phyloP scores from a whole-genome alignment of 2,113 vertebrate genomes.

The Sphaerodactylus townsendi region DNA sequence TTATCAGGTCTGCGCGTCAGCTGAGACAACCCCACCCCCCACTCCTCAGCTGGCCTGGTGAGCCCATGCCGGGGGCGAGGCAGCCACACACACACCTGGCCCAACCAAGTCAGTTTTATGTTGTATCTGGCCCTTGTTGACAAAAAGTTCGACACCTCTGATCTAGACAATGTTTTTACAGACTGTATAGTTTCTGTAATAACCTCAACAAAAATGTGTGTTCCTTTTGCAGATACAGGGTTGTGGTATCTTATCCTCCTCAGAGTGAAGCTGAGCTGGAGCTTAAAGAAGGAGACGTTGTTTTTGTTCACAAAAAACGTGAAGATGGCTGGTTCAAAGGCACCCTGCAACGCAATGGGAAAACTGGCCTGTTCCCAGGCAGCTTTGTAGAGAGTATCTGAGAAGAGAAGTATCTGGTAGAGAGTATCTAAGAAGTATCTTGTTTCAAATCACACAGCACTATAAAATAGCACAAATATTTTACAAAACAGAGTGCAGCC shows the following conservation, averaged over 20 bases:
- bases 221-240: slow-evolving; percentile 84
- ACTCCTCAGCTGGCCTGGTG: no score
- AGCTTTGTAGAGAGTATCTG: slow-evolving; percentile 97
- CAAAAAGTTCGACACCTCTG: no score
- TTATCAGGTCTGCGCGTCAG: no score
- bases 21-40: no score
- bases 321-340: slow-evolving; percentile 99
- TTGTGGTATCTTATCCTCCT: slow-evolving; percentile 96
- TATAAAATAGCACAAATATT: slow-evolving; percentile 71
- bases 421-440: slow-evolving; percentile 85
- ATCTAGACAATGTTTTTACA: slow-evolving; percentile 27
- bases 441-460: slow-evolving; percentile 40
- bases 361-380: slow-evolving; percentile 95
- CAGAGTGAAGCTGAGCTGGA: slow-evolving; percentile 99
- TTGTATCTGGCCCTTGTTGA: no score
- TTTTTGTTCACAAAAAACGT: slow-evolving; percentile 96
- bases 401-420: slow-evolving; percentile 86
- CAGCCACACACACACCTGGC: no score
- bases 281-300: slow-evolving; percentile 98
- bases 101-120: no score
- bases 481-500: slow-evolving; percentile 64
- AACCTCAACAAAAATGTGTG: background rate
- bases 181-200: background rate
- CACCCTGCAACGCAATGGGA: slow-evolving; percentile 94
- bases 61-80: no score